A percentile compares a stretch with the other conserved stretches of the same genome.
Conservation (phyloP, 35 echinoderm and acorn worm genomes). For the Nesometra sesokonis region DNA sequence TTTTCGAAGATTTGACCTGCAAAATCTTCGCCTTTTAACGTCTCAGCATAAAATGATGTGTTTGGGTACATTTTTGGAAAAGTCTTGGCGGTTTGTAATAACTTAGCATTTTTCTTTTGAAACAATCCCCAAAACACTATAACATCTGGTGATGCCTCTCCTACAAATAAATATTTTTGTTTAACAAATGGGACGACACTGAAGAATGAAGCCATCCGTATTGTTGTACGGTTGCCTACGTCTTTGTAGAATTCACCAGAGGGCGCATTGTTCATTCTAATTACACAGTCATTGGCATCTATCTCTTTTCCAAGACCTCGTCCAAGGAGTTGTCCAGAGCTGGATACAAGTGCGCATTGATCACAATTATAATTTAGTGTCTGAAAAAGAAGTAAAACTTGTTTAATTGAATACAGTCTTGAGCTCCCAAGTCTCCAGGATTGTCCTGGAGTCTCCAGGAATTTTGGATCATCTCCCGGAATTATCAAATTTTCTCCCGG, state of each 20-base stretch:
- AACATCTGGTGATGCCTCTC: neutral
- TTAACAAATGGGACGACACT: neutral
- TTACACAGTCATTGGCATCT: slow-evolving; percentile 65
- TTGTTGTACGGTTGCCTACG: slow-evolving; percentile 68
- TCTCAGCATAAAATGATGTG: neutral
- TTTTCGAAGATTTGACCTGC: slow-evolving; percentile 53
- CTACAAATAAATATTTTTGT: neutral
- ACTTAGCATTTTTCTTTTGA: neutral
- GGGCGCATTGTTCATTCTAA: slow-evolving; percentile 94
- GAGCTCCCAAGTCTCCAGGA: too few relatives aligned
- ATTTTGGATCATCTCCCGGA: too few relatives aligned
- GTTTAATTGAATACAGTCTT: too few relatives aligned
- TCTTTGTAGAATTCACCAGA: slow-evolving; percentile 56
- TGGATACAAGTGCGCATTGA: slow-evolving; percentile 67
- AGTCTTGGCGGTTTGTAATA: neutral
- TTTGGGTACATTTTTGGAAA: neutral
- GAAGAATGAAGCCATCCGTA: slow-evolving; percentile 7
- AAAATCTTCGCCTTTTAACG: neutral
- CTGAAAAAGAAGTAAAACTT: slow-evolving; percentile 32
- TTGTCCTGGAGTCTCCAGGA: too few relatives aligned
- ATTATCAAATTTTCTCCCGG: too few relatives aligned
- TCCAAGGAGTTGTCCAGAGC: slow-evolving; percentile 83
- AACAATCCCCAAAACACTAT: neutral
- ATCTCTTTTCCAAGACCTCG: slow-evolving; percentile 53
- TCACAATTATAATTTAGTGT: slow-evolving; percentile 45